These are phyloP conservation scores for Trichogramma pretiosum DNA, from an alignment of 1,140 invertebrate genomes.

Conservation along the genomic window DNA sequence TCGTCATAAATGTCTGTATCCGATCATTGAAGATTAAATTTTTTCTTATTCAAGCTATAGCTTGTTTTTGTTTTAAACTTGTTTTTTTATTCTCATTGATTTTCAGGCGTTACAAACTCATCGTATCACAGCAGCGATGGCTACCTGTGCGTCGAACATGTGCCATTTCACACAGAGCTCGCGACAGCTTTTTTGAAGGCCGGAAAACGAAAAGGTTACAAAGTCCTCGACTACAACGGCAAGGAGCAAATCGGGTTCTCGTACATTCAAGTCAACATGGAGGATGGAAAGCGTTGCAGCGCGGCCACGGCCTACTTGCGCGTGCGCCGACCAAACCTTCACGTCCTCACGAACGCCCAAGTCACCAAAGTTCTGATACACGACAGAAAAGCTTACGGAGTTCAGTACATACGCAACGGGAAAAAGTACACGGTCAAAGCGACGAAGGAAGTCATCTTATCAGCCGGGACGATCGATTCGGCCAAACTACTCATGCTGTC, in stretches of 20 bases:
- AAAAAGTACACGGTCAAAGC: constrained; percentile 41
- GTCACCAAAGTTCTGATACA: constrained; percentile 55
- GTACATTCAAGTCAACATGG: constrained; percentile 58
- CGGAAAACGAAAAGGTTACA: constrained; percentile 47
- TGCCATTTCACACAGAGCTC: constrained; percentile 40
- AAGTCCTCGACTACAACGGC: constrained; percentile 48
- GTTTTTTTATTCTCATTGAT: no score
- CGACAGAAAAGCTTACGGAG: constrained; percentile 46
- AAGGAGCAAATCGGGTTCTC: constrained; percentile 47
- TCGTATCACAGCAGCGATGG: constrained; percentile 44
- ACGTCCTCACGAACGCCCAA: constrained; percentile 55
- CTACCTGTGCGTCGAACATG: constrained; percentile 37
- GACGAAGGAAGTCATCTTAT: constrained; percentile 59
- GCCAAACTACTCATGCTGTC: constrained; percentile 66
- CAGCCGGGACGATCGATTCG: constrained; percentile 59
- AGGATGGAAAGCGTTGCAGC: constrained; percentile 54
- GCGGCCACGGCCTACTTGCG: constrained; percentile 54
- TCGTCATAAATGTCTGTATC: no score
- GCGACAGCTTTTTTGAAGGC: constrained; percentile 49
- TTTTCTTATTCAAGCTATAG: no score
- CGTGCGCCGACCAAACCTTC: constrained; percentile 56
- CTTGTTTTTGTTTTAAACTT: no score
- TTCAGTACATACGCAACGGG: constrained; percentile 50
- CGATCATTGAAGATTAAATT: no score
- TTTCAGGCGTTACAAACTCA: constrained; percentile 33